phyloP scores from a whole-genome alignment of 2,797 vertebrate genomes.

The Poeciliopsis paucimaculata region DNA sequence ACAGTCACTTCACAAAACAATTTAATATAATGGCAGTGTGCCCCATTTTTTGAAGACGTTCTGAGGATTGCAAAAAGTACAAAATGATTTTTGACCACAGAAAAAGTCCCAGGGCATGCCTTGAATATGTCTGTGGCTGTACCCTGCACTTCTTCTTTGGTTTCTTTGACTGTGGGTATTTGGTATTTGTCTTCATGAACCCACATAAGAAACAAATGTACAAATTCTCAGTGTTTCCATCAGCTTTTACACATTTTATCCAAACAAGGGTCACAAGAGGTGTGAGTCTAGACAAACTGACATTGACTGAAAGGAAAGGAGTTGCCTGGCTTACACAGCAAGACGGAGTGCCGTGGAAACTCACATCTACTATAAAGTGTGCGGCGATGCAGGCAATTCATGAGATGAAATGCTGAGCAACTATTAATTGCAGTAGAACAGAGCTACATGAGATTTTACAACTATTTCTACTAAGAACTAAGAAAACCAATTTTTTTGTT shows the following conservation, averaged over 20 bases:
- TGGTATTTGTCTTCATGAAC: slow-evolving; percentile 57
- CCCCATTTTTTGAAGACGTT: slow-evolving; percentile 47
- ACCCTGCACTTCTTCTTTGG: slow-evolving; percentile 40
- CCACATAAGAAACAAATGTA: slow-evolving; percentile 55
- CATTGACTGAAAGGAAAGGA: not conserved
- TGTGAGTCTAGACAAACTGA: not conserved
- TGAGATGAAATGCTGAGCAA: not conserved
- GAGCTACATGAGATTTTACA: not conserved
- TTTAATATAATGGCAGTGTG: slow-evolving; percentile 59
- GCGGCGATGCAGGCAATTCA: not conserved
- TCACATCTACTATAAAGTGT: not conserved
- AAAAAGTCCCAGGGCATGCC: slow-evolving; percentile 64
- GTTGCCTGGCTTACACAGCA: not conserved
- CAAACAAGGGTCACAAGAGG: not conserved
- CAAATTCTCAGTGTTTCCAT: not conserved
- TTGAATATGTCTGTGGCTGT: slow-evolving; percentile 68
- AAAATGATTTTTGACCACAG: slow-evolving; percentile 68
- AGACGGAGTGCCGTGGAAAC: not conserved
- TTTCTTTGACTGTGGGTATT: slow-evolving; percentile 71
- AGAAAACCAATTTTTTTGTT: not conserved
- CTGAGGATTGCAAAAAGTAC: slow-evolving; percentile 70
- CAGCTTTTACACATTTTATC: slow-evolving; percentile 10
- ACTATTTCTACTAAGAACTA: not conserved
- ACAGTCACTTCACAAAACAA: slow-evolving; percentile 62
- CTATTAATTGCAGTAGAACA: not conserved